These are phyloP conservation scores for Coelogynopora nodosa DNA, from an alignment of 2,888 invertebrate genomes.

Conservation along the genomic window DNA sequence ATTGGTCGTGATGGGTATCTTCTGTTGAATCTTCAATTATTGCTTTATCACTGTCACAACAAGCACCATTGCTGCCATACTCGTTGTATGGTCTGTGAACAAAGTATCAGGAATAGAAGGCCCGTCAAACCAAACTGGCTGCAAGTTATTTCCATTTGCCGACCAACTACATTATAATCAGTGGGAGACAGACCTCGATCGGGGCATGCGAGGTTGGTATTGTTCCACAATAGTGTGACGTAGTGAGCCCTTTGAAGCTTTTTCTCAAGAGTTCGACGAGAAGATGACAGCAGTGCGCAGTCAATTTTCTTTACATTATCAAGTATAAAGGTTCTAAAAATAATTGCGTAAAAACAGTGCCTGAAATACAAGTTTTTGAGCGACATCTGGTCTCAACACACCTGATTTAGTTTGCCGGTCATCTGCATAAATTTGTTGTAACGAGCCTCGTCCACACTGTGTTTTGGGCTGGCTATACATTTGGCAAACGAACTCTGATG, in stretches of 20 bases:
- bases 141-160: not conserved
- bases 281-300: constrained; percentile 41
- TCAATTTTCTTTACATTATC: constrained; percentile 41
- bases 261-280: not conserved
- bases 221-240: not conserved
- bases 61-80: too few species aligned
- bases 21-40: too few species aligned
- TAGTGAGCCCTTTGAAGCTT: constrained; percentile 37
- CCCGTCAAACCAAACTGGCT: not conserved
- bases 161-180: not conserved
- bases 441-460: too few species aligned
- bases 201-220: not conserved
- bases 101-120: too few species aligned
- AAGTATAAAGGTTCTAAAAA: constrained; percentile 4
- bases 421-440: constrained; percentile 36
- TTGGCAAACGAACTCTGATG: too few species aligned
- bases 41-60: too few species aligned
- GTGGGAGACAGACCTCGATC: not conserved
- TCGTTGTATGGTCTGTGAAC: too few species aligned
- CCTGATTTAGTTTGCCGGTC: constrained; percentile 41
- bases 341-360: not conserved
- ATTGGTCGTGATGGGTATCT: too few species aligned
- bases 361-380: too few species aligned
- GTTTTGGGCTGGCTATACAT: too few species aligned
- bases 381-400: too few species aligned